Conservation (phyloP, 2,797 vertebrate species). For the Muraenolepis orangiensis region DNA sequence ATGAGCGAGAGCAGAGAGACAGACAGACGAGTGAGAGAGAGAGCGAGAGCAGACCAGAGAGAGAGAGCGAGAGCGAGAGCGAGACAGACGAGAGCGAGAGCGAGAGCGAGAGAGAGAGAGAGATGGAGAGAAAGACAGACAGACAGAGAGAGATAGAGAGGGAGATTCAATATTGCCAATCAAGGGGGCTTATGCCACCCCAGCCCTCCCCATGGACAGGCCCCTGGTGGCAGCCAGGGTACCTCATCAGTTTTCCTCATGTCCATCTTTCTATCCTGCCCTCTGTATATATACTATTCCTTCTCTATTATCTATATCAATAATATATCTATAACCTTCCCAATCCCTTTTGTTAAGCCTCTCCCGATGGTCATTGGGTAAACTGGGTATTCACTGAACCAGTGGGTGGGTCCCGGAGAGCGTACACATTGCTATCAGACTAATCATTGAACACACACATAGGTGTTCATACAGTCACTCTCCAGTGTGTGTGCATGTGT, state of each 20-base stretch:
- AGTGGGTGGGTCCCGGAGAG: slow-evolving; percentile 5
- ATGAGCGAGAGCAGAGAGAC: too few species aligned
- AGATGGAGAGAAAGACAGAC: too few species aligned
- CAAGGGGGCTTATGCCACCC: too few species aligned
- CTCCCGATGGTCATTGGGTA: background rate
- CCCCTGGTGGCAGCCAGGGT: background rate
- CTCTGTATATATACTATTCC: background rate
- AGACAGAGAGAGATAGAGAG: too few species aligned
- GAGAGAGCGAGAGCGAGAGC: too few species aligned
- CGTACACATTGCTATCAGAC: slow-evolving; percentile 25
- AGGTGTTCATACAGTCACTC: slow-evolving; percentile 17
- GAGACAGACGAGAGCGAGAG: too few species aligned
- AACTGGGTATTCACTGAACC: slow-evolving; percentile 15
- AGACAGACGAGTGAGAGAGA: too few species aligned
- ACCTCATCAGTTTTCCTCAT: background rate
- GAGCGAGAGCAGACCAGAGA: too few species aligned
- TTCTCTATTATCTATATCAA: too few species aligned
- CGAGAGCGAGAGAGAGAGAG: too few species aligned
- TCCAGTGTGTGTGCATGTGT: background rate
- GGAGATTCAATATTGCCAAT: too few species aligned
- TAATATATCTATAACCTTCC: background rate
- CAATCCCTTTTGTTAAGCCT: background rate
- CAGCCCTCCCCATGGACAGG: background rate
- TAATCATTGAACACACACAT: slow-evolving; percentile 31
- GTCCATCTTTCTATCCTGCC: background rate